Evolutionary conservation across 2,113 vertebrate genomes (phyloP).

Genomic region (Thomomys bottae): DNA sequence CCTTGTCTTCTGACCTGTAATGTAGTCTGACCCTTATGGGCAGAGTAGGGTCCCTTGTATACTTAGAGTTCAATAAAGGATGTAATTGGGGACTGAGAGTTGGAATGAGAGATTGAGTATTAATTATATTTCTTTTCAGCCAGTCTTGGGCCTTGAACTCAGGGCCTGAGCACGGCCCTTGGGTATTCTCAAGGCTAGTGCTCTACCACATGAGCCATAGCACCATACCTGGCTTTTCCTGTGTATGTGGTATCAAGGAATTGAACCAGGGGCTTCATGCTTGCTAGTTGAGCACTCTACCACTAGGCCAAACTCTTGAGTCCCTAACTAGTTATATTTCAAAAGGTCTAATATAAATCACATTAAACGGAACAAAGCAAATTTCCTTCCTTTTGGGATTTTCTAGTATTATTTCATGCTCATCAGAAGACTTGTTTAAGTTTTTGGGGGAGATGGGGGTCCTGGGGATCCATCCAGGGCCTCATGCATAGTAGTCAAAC

Average conservation of each 20-base stretch:
- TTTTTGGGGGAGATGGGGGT: not conserved
- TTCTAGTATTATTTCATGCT: constrained; percentile 24
- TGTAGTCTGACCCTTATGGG: not conserved
- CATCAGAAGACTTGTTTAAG: constrained; percentile 10
- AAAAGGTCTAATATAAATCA: not conserved
- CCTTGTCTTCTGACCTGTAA: not conserved
- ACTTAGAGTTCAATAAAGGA: not conserved
- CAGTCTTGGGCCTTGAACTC: no score
- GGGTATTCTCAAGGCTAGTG: no score
- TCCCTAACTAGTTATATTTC: no score
- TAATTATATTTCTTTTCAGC: constrained; percentile 26
- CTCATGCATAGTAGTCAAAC: not conserved
- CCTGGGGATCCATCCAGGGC: not conserved
- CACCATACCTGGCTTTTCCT: no score
- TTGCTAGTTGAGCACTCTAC: no score
- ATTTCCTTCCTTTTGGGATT: constrained; percentile 40
- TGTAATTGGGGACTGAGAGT: not conserved
- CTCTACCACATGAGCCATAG: no score
- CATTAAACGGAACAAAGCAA: not conserved
- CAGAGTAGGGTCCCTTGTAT: not conserved
- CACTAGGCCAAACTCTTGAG: no score
- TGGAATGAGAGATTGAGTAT: not conserved
- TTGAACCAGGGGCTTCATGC: no score
- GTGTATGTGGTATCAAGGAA: no score
- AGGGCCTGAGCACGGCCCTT: no score